Evolutionary conservation across 2,888 invertebrate genomes (phyloP).

Genomic region (Resseliella maxima): DNA sequence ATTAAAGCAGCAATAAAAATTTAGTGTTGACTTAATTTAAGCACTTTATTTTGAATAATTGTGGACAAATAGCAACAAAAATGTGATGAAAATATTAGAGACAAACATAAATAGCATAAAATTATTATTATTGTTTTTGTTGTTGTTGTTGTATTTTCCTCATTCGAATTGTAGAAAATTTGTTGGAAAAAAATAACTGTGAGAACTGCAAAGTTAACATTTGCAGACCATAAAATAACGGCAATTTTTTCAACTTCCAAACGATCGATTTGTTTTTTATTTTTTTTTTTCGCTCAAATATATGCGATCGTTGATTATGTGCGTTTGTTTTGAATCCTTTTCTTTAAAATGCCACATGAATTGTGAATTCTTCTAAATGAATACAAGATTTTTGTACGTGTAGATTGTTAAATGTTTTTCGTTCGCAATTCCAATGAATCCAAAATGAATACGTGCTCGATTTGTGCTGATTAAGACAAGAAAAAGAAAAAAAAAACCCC

Average conservation of each 20-base stretch:
- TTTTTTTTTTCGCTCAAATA: not conserved
- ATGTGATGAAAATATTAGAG: not conserved
- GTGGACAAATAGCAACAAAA: not conserved
- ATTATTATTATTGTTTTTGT: too few relatives aligned
- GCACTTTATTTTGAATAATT: not conserved
- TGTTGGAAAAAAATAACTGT: not conserved
- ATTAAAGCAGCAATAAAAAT: conserved; percentile 46
- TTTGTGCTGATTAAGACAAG: not conserved
- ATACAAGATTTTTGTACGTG: conserved; percentile 13
- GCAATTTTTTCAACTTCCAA: too few relatives aligned
- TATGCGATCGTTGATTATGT: too few relatives aligned
- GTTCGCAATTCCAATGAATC: not conserved
- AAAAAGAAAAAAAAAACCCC: not conserved
- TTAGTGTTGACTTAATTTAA: conserved; percentile 39
- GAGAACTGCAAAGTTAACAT: not conserved
- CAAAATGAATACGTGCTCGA: conserved; percentile 1
- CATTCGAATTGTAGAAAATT: not conserved
- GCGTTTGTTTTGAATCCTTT: too few relatives aligned
- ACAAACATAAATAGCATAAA: too few relatives aligned
- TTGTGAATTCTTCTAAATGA: not conserved
- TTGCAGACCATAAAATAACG: not conserved
- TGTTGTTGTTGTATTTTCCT: too few relatives aligned
- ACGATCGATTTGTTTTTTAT: not conserved
- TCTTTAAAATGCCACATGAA: not conserved
- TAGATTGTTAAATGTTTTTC: not conserved